These are phyloP conservation scores for Anarhynchus alexandrinus DNA, from an alignment of 2,113 vertebrate genomes.

Conservation along the genomic window DNA sequence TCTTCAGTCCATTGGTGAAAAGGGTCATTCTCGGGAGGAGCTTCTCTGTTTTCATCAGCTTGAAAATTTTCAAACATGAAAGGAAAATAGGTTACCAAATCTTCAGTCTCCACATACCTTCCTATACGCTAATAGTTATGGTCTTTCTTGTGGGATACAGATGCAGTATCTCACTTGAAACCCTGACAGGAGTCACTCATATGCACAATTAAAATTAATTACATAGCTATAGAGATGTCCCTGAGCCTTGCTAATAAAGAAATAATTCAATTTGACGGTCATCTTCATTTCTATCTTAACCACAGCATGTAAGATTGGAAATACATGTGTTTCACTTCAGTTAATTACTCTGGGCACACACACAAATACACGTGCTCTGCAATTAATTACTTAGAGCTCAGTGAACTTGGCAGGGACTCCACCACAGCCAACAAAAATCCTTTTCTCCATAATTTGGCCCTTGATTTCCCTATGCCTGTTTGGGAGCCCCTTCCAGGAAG, in stretches of 20 bases:
- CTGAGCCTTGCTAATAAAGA: slow-evolving; percentile 43
- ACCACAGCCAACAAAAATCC: not conserved
- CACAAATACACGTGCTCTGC: not conserved
- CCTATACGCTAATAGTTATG: not conserved
- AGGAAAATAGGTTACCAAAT: not conserved
- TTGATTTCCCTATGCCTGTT: not conserved
- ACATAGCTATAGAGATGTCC: slow-evolving; percentile 19
- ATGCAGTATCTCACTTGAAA: not conserved
- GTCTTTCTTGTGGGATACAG: not conserved
- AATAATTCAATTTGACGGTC: slow-evolving; percentile 50
- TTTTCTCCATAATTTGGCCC: not conserved
- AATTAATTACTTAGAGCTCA: slow-evolving; percentile 30
- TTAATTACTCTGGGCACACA: slow-evolving; percentile 23
- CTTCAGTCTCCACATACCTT: not conserved
- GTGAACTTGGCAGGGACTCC: not conserved
- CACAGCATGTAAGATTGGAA: not conserved
- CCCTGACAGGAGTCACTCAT: not conserved
- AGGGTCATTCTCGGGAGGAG: not conserved
- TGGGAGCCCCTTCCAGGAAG: not conserved
- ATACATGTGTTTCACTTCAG: slow-evolving; percentile 23
- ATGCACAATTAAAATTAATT: slow-evolving; percentile 46
- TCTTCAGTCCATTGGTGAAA: fast-evolving
- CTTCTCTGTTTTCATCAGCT: not conserved
- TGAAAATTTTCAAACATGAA: not conserved
- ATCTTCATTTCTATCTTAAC: slow-evolving; percentile 55